Percentiles rank a stretch among this genome's conserved stretches.
Evolutionary conservation across 2,797 vertebrate species (phyloP).

Genomic region (Nyctibius grandis): DNA sequence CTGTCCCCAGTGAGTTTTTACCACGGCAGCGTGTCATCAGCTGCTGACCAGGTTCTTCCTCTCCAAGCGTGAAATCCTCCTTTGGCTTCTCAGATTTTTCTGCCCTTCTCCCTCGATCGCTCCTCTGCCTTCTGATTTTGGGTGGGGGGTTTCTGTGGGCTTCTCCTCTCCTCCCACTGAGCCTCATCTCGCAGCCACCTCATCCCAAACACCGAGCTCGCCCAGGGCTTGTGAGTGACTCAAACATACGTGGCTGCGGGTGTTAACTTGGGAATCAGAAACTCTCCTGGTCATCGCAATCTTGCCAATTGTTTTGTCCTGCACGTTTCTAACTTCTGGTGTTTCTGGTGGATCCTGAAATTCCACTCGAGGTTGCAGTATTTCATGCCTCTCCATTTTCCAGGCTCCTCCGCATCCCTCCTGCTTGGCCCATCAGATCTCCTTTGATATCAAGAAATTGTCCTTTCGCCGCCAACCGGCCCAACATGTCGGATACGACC

Average conservation of each 20-base stretch:
- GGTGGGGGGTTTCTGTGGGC: neutral
- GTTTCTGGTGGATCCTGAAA: neutral
- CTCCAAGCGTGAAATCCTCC: neutral
- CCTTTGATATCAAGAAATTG: too few relatives aligned
- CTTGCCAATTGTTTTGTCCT: neutral
- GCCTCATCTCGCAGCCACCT: neutral
- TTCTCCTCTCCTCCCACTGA: neutral
- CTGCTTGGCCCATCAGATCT: neutral
- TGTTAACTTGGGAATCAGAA: neutral
- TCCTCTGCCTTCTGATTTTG: neutral
- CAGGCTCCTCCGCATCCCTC: neutral
- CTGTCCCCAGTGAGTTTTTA: neutral
- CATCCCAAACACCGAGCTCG: fast-evolving
- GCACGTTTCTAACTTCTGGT: neutral
- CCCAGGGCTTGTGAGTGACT: neutral
- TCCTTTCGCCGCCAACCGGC: neutral
- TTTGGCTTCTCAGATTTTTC: neutral
- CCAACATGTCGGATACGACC: fast-evolving
- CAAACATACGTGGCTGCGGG: fast-evolving
- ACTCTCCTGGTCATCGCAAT: fast-evolving
- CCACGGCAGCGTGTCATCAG: neutral
- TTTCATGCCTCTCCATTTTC: neutral
- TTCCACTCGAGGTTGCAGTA: fast-evolving
- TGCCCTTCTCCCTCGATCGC: fast-evolving
- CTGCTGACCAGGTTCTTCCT: neutral